Percentiles rank a stretch among this genome's conserved stretches.
These are phyloP conservation scores for Caenorhabditis zanzibari DNA, from an alignment of 2,888 invertebrate genomes.

Conservation along the genomic window DNA sequence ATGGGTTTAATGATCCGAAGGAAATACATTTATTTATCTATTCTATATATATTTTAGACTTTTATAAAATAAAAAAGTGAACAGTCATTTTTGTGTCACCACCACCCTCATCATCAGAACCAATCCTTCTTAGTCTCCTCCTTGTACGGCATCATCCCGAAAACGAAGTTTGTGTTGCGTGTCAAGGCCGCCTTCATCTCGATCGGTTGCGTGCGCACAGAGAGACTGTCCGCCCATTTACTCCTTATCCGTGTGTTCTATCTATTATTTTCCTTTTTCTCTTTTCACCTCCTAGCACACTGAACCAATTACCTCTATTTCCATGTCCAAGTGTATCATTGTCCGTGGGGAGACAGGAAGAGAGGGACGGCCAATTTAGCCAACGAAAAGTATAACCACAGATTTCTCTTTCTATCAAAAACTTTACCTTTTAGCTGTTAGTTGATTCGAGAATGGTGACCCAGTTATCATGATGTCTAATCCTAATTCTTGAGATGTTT, in stretches of 20 bases:
- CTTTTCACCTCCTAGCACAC: slow-evolving; percentile 51
- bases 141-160: slow-evolving; percentile 64
- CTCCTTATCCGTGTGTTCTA: slow-evolving; percentile 53
- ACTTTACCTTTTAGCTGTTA: slow-evolving; percentile 25
- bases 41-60: slow-evolving; percentile 48
- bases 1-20: slow-evolving; percentile 26
- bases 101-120: slow-evolving; percentile 6
- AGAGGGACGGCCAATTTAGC: slow-evolving; percentile 3
- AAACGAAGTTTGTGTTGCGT: slow-evolving; percentile 59
- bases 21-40: slow-evolving; percentile 9
- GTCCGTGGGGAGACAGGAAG: slow-evolving; percentile 24
- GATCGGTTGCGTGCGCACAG: slow-evolving; percentile 39
- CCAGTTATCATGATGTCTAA: slow-evolving; percentile 45
- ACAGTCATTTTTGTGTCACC: slow-evolving; percentile 57
- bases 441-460: slow-evolving; percentile 49
- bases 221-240: slow-evolving; percentile 21
- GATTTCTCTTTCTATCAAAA: slow-evolving; percentile 41
- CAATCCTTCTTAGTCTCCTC: slow-evolving; percentile 39
- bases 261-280: slow-evolving; percentile 21
- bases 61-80: slow-evolving; percentile 55
- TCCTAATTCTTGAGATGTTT: slow-evolving; percentile 31
- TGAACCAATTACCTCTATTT: slow-evolving; percentile 59
- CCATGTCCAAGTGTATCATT: slow-evolving; percentile 57
- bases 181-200: slow-evolving; percentile 50
- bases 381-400: slow-evolving; percentile 13